These are phyloP conservation scores for Heliconius eleuchia DNA, from an alignment of 1,140 invertebrate genomes.

Conservation along the genomic window DNA sequence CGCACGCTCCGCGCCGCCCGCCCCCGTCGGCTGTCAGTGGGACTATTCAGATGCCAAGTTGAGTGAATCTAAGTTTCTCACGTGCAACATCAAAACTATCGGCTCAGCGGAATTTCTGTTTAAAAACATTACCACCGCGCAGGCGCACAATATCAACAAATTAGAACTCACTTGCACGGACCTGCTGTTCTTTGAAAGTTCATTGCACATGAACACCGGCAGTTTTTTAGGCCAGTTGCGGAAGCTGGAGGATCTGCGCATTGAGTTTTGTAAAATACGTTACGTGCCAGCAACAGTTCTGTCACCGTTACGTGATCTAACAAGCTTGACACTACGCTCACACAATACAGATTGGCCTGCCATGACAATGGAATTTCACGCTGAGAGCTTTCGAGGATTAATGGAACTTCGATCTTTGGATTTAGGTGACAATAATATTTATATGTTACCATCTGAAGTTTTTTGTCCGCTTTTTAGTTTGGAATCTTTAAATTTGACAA, in stretches of 20 bases:
- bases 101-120: constrained; percentile 86
- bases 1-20: constrained; percentile 77
- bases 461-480: constrained; percentile 89
- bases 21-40: constrained; percentile 86
- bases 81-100: constrained; percentile 88
- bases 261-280: constrained; percentile 91
- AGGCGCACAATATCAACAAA: constrained; percentile 86
- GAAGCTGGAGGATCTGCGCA: constrained; percentile 84
- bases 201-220: constrained; percentile 84
- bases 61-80: constrained; percentile 82
- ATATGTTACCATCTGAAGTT: constrained; percentile 87
- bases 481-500: constrained; percentile 87
- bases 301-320: constrained; percentile 86
- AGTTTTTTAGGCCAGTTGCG: constrained; percentile 84
- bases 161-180: constrained; percentile 90
- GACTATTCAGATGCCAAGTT: constrained; percentile 82
- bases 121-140: constrained; percentile 86
- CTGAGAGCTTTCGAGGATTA: constrained; percentile 87
- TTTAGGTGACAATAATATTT: constrained; percentile 91
- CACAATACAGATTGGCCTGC: constrained; percentile 91
- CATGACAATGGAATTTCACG: constrained; percentile 88
- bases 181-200: constrained; percentile 89
- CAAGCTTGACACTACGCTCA: constrained; percentile 86
- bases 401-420: constrained; percentile 87
- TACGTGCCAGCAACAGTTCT: constrained; percentile 87